Percentiles rank a stretch among this genome's conserved stretches.
phyloP scores from a whole-genome alignment of 2,888 invertebrate genomes.

The Pseudanteris insignis region DNA sequence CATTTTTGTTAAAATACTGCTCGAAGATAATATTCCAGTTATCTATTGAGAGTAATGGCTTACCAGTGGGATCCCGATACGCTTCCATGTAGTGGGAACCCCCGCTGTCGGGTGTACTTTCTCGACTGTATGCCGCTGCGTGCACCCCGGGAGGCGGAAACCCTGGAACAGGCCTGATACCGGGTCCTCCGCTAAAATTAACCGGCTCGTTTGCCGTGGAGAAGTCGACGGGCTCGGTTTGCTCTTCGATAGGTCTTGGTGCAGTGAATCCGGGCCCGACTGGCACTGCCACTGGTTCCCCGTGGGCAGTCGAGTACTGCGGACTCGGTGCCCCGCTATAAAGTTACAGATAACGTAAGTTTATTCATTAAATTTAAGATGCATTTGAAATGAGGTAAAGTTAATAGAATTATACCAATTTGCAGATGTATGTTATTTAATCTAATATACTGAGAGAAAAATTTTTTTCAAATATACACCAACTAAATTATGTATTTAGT shows the following conservation, averaged over 20 bases:
- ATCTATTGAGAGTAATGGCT: conserved; percentile 19
- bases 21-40: conserved; percentile 25
- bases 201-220: conserved; percentile 74
- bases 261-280: conserved; percentile 70
- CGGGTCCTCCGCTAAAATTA: conserved; percentile 70
- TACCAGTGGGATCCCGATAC: conserved; percentile 86
- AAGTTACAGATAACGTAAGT: conserved; percentile 1
- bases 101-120: conserved; percentile 89
- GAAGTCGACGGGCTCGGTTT: conserved; percentile 79
- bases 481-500: too few relatives aligned
- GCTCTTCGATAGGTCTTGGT: conserved; percentile 71
- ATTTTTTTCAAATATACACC: too few relatives aligned
- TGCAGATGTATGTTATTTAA: too few relatives aligned
- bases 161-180: conserved; percentile 69
- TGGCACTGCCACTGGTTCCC: conserved; percentile 68
- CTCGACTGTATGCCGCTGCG: conserved; percentile 76
- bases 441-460: too few relatives aligned
- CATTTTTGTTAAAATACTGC: conserved; percentile 14
- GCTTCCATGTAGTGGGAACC: conserved; percentile 90
- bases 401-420: too few relatives aligned
- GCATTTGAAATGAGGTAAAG: neutral
- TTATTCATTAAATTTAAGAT: conserved; percentile 5
- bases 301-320: conserved; percentile 69
- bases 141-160: conserved; percentile 73
- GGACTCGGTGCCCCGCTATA: conserved; percentile 71